These are phyloP conservation scores for Chalcosyrphus nemorum DNA, from an alignment of 2,888 invertebrate genomes.

Conservation along the genomic window DNA sequence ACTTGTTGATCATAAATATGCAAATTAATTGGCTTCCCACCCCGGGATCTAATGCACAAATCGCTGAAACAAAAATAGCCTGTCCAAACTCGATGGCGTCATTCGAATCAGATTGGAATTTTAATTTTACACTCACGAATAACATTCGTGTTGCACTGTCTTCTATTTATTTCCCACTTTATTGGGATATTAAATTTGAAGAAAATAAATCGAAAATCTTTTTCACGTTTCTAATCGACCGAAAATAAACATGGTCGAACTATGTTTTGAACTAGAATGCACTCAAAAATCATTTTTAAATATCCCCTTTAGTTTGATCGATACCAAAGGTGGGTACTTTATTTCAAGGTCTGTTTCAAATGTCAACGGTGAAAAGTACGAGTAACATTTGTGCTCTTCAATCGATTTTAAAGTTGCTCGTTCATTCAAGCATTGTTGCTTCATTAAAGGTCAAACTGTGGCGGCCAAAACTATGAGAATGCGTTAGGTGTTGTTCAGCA, in stretches of 20 bases:
- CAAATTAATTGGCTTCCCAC: neutral
- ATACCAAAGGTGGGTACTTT: neutral
- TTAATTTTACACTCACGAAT: neutral
- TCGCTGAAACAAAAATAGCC: neutral
- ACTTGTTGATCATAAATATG: neutral
- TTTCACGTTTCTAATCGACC: neutral
- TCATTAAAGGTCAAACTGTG: neutral
- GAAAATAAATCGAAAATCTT: neutral
- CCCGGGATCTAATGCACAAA: neutral
- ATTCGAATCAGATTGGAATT: neutral
- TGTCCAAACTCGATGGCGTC: neutral
- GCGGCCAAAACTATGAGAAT: neutral
- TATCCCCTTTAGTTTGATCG: slow-evolving; percentile 15
- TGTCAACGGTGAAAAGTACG: neutral
- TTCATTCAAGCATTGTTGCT: neutral
- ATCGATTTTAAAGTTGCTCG: neutral
- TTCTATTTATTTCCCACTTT: neutral
- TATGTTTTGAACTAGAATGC: too few relatives aligned
- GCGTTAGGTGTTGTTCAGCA: neutral
- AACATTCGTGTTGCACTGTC: neutral
- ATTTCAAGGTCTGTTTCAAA: neutral
- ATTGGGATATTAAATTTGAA: neutral
- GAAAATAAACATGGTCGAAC: too few relatives aligned
- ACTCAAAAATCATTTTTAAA: too few relatives aligned
- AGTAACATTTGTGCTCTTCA: neutral